Conservation (phyloP, 1,140 invertebrate genomes). For the Arctopsyche grandis region DNA sequence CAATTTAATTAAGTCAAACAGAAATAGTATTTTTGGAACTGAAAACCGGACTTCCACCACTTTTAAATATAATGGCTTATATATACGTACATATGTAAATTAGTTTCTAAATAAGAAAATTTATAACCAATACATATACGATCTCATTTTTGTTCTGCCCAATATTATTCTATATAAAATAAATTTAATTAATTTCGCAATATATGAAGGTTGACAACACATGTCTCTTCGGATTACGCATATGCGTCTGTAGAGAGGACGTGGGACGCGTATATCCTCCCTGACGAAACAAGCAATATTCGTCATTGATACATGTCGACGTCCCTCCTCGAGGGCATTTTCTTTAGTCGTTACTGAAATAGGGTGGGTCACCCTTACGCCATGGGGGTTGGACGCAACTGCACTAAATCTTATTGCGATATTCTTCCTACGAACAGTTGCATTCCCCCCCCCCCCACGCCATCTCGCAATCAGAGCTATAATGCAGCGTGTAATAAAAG, state of each 20-base stretch:
- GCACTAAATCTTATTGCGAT: constrained; percentile 53
- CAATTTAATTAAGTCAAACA: too few relatives aligned
- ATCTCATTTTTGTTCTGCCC: background rate
- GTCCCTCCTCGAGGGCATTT: constrained; percentile 37
- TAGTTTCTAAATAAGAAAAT: background rate
- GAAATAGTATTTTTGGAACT: too few relatives aligned
- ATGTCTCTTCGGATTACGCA: background rate
- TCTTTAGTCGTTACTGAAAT: background rate
- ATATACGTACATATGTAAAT: background rate
- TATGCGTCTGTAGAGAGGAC: background rate
- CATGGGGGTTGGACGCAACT: constrained; percentile 38
- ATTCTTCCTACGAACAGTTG: constrained; percentile 3
- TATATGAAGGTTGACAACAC: too few relatives aligned
- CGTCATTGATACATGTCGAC: constrained; percentile 40
- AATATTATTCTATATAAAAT: too few relatives aligned
- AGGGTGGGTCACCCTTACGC: background rate
- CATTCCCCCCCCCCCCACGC: background rate
- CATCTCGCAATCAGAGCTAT: constrained; percentile 31
- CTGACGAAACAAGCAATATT: constrained; percentile 47
- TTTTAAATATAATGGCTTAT: too few relatives aligned
- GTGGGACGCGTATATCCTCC: background rate
- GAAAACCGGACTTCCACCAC: too few relatives aligned
- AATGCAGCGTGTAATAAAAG: constrained; percentile 36
- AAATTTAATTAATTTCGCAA: background rate
- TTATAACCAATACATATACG: background rate